phyloP scores from a whole-genome alignment of 2,888 invertebrate species.

The Hypselothyrea guttata region DNA sequence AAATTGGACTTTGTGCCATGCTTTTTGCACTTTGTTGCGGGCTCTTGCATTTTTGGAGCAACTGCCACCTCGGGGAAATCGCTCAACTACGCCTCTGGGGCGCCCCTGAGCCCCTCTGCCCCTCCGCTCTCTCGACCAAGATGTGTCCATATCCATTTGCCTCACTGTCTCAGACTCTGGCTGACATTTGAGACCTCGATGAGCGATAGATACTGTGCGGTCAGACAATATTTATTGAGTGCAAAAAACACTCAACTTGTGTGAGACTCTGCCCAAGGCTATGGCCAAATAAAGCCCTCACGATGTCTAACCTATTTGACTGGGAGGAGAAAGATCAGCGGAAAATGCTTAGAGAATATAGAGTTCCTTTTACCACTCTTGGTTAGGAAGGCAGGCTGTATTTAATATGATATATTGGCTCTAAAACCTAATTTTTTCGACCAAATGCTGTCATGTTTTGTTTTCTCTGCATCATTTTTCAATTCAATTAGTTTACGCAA shows the following conservation, averaged over 20 bases:
- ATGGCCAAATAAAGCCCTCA: not conserved
- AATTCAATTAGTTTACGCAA: too few relatives aligned
- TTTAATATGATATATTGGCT: too few relatives aligned
- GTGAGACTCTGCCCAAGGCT: slow-evolving; percentile 31
- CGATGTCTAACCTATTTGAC: too few relatives aligned
- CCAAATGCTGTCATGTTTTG: too few relatives aligned
- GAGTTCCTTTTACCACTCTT: too few relatives aligned
- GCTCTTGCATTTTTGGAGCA: slow-evolving; percentile 37
- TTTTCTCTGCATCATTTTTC: too few relatives aligned
- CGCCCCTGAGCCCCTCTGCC: slow-evolving; percentile 11
- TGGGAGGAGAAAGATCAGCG: too few relatives aligned
- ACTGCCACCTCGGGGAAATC: slow-evolving; percentile 64
- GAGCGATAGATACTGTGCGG: slow-evolving; percentile 56
- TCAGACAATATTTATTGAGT: slow-evolving; percentile 72
- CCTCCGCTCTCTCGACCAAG: slow-evolving; percentile 12
- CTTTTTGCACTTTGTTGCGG: slow-evolving; percentile 56
- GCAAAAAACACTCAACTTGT: slow-evolving; percentile 47
- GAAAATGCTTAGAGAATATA: too few relatives aligned
- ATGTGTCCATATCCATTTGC: too few relatives aligned
- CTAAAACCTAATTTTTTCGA: too few relatives aligned
- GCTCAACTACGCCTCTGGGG: slow-evolving; percentile 45
- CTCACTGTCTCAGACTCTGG: slow-evolving; percentile 14
- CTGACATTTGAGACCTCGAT: slow-evolving; percentile 64
- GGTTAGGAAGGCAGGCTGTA: too few relatives aligned
- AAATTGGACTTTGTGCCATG: slow-evolving; percentile 76